These are phyloP conservation scores for Coendou prehensilis DNA, from an alignment of 2,797 vertebrate species.

Conservation along the genomic window DNA sequence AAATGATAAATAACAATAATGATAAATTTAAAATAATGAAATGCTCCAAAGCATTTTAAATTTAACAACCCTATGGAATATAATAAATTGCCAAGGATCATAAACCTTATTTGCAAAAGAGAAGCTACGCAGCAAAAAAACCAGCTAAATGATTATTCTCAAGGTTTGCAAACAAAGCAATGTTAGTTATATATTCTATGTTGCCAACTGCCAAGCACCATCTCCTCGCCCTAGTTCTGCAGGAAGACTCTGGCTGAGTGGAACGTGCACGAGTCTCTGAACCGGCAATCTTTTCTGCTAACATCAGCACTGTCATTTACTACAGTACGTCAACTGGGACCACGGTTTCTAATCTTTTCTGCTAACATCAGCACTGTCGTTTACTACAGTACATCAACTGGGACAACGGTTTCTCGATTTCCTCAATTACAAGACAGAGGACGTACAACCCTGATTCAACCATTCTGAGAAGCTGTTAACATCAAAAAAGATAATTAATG, in stretches of 20 bases:
- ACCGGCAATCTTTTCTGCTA: constrained; percentile 33
- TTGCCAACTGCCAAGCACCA: constrained; percentile 22
- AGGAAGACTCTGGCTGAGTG: neutral
- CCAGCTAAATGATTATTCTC: neutral
- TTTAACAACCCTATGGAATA: neutral
- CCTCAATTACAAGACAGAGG: neutral
- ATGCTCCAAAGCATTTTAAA: constrained; percentile 27
- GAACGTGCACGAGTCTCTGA: neutral
- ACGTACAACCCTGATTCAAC: neutral
- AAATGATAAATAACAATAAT: neutral
- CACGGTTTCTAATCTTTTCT: constrained; percentile 38
- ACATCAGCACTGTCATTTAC: neutral
- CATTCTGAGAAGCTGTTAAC: neutral
- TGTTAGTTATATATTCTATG: neutral
- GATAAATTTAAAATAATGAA: constrained; percentile 45
- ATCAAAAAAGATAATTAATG: neutral
- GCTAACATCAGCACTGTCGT: neutral
- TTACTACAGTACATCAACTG: constrained; percentile 1
- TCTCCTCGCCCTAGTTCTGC: neutral
- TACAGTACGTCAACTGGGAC: neutral
- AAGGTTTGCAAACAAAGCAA: constrained; percentile 41
- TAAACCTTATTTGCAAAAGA: constrained; percentile 39
- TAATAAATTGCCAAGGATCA: neutral
- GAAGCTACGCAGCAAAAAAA: constrained; percentile 20
- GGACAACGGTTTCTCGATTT: constrained; percentile 36